These are phyloP conservation scores for Kobus ellipsiprymnus DNA, from an alignment of 2,113 vertebrate species.

Conservation along the genomic window DNA sequence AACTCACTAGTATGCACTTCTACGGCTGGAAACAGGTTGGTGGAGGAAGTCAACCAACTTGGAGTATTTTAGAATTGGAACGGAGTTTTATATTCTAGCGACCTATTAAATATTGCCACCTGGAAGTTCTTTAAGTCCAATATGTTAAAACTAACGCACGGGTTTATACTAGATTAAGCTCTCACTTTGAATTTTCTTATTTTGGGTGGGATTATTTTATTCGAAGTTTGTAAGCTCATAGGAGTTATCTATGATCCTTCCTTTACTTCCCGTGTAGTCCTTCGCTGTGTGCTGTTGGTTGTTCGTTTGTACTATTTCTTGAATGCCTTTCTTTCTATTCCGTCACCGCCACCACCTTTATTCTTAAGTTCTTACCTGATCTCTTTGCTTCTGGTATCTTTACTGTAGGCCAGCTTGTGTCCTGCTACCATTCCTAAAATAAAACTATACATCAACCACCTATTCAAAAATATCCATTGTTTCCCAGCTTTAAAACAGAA, in stretches of 20 bases:
- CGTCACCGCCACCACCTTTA: neutral
- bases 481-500: neutral
- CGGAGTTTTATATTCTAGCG: neutral
- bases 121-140: neutral
- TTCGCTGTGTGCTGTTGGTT: neutral
- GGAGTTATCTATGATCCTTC: neutral
- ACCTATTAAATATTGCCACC: neutral
- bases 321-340: neutral
- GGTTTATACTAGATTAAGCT: neutral
- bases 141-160: neutral
- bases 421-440: neutral
- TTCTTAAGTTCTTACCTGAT: neutral
- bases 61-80: neutral
- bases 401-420: neutral
- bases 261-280: neutral
- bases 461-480: slow-evolving; percentile 7
- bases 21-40: slow-evolving; percentile 96
- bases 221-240: neutral
- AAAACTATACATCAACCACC: neutral
- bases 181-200: neutral
- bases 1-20: slow-evolving; percentile 99
- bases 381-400: neutral
- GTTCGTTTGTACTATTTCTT: neutral
- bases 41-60: neutral
- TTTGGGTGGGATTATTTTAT: slow-evolving; percentile 18